Conservation (phyloP, 2,888 invertebrate species). For the Blastobasis lacticolella region DNA sequence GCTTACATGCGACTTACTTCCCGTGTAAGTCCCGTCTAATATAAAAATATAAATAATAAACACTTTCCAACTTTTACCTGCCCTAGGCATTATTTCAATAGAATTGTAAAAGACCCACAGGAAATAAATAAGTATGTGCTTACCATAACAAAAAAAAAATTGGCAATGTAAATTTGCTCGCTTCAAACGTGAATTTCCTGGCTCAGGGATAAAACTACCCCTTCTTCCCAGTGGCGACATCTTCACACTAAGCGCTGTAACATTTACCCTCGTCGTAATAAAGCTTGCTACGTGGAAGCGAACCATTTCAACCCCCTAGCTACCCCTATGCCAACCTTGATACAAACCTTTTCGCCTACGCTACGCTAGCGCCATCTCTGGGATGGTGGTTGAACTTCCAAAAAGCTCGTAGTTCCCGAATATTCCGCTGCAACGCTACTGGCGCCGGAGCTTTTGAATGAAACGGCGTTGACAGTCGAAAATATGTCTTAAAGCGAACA, state of each 20-base stretch:
- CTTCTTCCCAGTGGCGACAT: constrained; percentile 28
- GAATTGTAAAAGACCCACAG: too few species aligned
- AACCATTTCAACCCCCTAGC: neutral
- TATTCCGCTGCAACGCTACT: constrained; percentile 43
- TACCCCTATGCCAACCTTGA: constrained; percentile 2
- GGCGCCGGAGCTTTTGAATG: constrained; percentile 60
- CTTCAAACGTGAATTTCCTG: too few species aligned
- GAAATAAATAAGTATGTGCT: too few species aligned
- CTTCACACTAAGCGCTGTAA: constrained; percentile 22
- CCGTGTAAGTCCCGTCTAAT: too few species aligned
- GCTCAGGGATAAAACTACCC: neutral
- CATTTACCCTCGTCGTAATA: constrained; percentile 6
- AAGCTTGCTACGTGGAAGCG: neutral
- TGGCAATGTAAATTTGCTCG: too few species aligned
- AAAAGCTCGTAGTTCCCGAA: constrained; percentile 50
- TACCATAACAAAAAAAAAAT: too few species aligned
- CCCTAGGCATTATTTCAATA: too few species aligned
- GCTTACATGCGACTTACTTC: too few species aligned
- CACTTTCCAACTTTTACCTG: too few species aligned
- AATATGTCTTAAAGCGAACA: constrained; percentile 23
- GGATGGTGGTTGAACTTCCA: constrained; percentile 49
- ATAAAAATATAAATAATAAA: too few species aligned
- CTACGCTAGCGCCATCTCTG: constrained; percentile 53
- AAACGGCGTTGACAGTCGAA: constrained; percentile 22
- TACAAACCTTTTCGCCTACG: constrained; percentile 26